These are phyloP conservation scores for Melanostoma scalare DNA, from an alignment of 2,888 invertebrate species.

Conservation along the genomic window DNA sequence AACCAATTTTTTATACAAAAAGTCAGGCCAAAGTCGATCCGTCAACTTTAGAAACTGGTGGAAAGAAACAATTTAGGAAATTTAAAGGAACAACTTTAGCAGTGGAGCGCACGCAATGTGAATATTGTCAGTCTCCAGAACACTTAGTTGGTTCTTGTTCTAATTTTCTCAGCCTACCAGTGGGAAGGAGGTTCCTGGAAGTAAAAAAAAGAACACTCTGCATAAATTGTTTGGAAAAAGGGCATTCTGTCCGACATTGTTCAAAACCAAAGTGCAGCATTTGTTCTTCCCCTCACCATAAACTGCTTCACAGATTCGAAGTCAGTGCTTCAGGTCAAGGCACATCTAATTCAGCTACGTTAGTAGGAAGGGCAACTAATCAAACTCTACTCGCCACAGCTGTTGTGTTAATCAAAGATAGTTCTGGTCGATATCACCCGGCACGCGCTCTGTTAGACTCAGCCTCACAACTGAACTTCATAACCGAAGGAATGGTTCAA, in stretches of 20 bases:
- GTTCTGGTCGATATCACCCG: not conserved
- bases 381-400: slow-evolving; percentile 12
- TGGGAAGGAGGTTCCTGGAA: slow-evolving; percentile 15
- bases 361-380: not conserved
- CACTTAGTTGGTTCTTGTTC: not conserved
- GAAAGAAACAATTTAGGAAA: too few species aligned
- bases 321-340: not conserved
- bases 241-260: slow-evolving; percentile 10
- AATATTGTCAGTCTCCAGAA: not conserved
- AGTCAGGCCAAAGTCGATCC: too few species aligned
- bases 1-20: too few species aligned
- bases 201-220: slow-evolving; percentile 11
- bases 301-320: slow-evolving; percentile 7
- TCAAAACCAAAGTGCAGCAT: slow-evolving; percentile 4
- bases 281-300: slow-evolving; percentile 11
- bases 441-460: slow-evolving; percentile 20
- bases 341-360: not conserved
- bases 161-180: slow-evolving; percentile 11
- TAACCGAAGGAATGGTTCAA: slow-evolving; percentile 28
- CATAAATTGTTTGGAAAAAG: slow-evolving; percentile 22
- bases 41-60: too few species aligned
- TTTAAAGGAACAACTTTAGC: too few species aligned
- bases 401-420: not conserved
- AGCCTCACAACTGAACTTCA: slow-evolving; percentile 41
- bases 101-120: too few species aligned